Percentiles rank a stretch among this genome's conserved stretches.
These are phyloP conservation scores for Chalcis sispes DNA, from an alignment of 2,888 invertebrate species.

Conservation along the genomic window DNA sequence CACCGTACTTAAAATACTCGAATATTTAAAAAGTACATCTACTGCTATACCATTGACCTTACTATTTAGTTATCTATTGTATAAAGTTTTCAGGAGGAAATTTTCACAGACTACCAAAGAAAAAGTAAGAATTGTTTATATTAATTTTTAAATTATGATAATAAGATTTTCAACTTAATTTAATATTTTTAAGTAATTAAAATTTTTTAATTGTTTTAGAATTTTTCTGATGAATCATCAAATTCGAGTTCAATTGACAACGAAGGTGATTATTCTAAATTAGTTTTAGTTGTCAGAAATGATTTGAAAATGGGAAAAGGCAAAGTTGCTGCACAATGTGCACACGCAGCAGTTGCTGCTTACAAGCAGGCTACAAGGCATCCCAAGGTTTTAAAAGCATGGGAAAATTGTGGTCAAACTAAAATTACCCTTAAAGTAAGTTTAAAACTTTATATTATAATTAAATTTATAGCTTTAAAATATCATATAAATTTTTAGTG, in stretches of 20 bases:
- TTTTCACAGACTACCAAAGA: not conserved
- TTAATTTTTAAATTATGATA: not conserved
- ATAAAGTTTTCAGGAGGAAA: conserved; percentile 52
- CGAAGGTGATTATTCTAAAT: conserved; percentile 79
- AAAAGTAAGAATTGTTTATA: conserved; percentile 28
- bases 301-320: conserved; percentile 97
- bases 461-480: not conserved
- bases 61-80: conserved; percentile 48
- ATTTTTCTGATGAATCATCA: conserved; percentile 23
- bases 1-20: conserved; percentile 21
- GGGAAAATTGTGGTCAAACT: conserved; percentile 87
- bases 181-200: not conserved
- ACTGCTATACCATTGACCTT: conserved; percentile 44
- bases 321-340: conserved; percentile 95
- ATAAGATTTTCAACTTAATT: not conserved
- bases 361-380: conserved; percentile 84
- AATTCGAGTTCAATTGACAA: conserved; percentile 21
- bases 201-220: conserved; percentile 14
- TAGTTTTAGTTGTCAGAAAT: conserved; percentile 91
- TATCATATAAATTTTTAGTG: conserved; percentile 72
- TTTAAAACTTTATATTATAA: conserved; percentile 2
- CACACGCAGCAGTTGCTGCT: conserved; percentile 94
- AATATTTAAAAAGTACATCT: conserved; percentile 42
- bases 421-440: conserved; percentile 89
- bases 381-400: conserved; percentile 80